These are phyloP conservation scores for Lepidurus arcticus DNA, from an alignment of 1,140 invertebrate genomes.

Conservation along the genomic window DNA sequence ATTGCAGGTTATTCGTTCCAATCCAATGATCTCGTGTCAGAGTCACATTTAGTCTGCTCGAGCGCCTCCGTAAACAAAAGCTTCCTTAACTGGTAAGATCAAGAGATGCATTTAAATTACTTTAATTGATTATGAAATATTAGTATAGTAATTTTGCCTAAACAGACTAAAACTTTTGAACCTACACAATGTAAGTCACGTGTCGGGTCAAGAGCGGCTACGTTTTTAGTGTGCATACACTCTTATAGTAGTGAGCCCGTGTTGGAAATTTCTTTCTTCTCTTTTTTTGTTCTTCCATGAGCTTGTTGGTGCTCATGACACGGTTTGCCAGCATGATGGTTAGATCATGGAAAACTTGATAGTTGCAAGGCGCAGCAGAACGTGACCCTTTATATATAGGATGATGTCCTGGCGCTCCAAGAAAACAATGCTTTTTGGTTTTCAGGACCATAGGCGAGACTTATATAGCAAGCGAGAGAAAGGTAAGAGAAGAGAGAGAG, in stretches of 20 bases:
- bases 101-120: too few relatives aligned
- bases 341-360: conserved; percentile 11
- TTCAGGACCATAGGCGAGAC: not conserved
- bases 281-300: not conserved
- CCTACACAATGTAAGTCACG: too few relatives aligned
- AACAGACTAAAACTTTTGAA: too few relatives aligned
- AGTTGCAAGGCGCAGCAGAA: conserved; percentile 20
- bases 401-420: not conserved
- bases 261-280: not conserved
- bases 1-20: too few relatives aligned
- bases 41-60: too few relatives aligned
- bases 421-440: conserved; percentile 1
- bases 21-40: too few relatives aligned
- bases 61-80: too few relatives aligned
- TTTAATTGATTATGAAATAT: too few relatives aligned
- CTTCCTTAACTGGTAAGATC: too few relatives aligned
- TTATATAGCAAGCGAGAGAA: not conserved
- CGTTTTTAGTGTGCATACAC: not conserved
- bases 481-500: not conserved
- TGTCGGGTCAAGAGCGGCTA: too few relatives aligned
- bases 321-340: conserved; percentile 11
- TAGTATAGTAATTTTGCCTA: too few relatives aligned
- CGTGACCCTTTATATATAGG: conserved; percentile 9
- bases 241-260: not conserved
- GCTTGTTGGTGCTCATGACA: not conserved